Base-by-base conservation (phyloP, 1,140 invertebrate genomes). In the Anthonomus grandis region DNA sequence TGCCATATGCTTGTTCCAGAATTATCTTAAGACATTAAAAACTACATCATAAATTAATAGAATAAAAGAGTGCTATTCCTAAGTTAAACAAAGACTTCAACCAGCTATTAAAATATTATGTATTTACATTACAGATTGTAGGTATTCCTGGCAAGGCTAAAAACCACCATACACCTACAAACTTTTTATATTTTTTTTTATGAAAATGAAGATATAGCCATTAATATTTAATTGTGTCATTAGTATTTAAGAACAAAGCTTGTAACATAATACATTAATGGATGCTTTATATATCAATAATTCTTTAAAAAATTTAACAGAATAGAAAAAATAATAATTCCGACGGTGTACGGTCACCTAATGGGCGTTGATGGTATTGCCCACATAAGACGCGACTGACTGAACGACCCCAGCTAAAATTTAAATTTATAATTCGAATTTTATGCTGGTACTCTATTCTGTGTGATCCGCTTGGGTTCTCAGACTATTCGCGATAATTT, bases 371-470 rank as follows among this genome's bases (percentile, higher is more conserved):
- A 45, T 25, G 2, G 42, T 23, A 45, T 45, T 45, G 42, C 42
- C 42, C 42, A 45, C 42, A 45, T 45, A 45, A 45, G 42, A 25
- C 27, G 42, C 42, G 22, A 45, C 27, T 45, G 42, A 45, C 22
- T 24, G 42, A 25, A n/a, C n/a, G n/a, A n/a, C n/a, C 42, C 27
- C 42, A 13, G 3, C 42, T n/a, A 21, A 45, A 45, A 45, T 45
- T 45, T 45, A 45, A 45, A 45, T 45, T 45, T 45, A 45, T 45
- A 45, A 45, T 45, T 45, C 19, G 22, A 24, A 10, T 45, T 25
- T 25, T 45, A 45, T 45, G 42, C 42, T 45, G 42, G 42, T 45
- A 45, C 27, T 22, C n/a, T n/a, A n/a, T n/a, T n/a, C n/a, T n/a
- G 17, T 44, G 41, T 44, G 42, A 45, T 45, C 22, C 22, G 42